Evolutionary conservation across 2,888 invertebrate species (phyloP).

Genomic region (Cryptocephalus primarius): DNA sequence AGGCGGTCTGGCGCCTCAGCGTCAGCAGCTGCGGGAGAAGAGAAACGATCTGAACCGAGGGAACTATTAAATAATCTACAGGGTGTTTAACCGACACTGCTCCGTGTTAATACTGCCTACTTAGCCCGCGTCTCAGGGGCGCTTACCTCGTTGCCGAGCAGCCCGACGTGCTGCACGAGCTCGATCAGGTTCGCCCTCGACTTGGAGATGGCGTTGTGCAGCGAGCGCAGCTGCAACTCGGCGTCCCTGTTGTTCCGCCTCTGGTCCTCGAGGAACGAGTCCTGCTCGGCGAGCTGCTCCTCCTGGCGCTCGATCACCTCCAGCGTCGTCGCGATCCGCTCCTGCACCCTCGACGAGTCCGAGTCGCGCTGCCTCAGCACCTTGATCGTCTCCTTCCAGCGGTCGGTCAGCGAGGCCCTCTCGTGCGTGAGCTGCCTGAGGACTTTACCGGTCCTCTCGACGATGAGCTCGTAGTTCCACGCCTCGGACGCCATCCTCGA

Average conservation of each 20-base stretch:
- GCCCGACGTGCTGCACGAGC: constrained; percentile 26
- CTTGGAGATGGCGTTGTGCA: constrained; percentile 35
- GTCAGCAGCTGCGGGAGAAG: constrained; percentile 35
- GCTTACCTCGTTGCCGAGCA: constrained; percentile 37
- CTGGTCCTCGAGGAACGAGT: constrained; percentile 49
- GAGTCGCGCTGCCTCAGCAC: constrained; percentile 59
- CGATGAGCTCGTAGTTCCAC: constrained; percentile 41
- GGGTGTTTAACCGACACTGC: too few relatives aligned
- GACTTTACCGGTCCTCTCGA: constrained; percentile 29
- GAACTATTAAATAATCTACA: too few relatives aligned
- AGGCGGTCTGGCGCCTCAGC: constrained; percentile 40
- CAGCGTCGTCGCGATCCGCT: constrained; percentile 16
- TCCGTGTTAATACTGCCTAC: too few relatives aligned
- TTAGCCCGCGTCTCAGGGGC: too few relatives aligned
- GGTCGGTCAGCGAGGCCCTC: constrained; percentile 54
- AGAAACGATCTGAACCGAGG: neutral
- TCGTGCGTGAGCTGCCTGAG: constrained; percentile 49
- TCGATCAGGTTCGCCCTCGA: constrained; percentile 29
- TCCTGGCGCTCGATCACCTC: constrained; percentile 34
- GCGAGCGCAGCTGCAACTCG: constrained; percentile 33
- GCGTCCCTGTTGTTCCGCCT: constrained; percentile 45
- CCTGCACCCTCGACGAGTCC: constrained; percentile 44
- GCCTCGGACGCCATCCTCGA: constrained; percentile 42
- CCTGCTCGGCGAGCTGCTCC: constrained; percentile 47
- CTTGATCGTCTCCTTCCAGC: constrained; percentile 61